Evolutionary conservation across 2,797 vertebrate genomes (phyloP).

Genomic region (Gadopsis marmoratus): DNA sequence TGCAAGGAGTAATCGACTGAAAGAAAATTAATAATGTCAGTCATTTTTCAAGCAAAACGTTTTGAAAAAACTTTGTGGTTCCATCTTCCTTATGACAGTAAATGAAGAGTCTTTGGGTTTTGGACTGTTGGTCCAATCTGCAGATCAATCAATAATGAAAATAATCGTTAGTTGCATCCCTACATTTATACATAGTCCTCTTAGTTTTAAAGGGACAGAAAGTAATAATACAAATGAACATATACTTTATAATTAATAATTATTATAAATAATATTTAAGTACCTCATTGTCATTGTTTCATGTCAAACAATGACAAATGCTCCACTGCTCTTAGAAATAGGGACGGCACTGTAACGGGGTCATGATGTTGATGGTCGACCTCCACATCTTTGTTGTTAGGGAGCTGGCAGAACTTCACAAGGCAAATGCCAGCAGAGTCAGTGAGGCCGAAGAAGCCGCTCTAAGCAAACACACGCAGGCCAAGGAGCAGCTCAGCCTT

Average conservation of each 20-base stretch:
- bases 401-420: constrained; percentile 96
- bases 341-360: background rate
- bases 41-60: too few relatives aligned
- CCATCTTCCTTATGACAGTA: too few relatives aligned
- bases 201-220: background rate
- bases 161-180: too few relatives aligned
- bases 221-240: background rate
- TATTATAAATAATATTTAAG: background rate
- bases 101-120: too few relatives aligned
- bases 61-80: too few relatives aligned
- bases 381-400: constrained; percentile 74
- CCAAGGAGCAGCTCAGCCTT: constrained; percentile 91
- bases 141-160: too few relatives aligned
- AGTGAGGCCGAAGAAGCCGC: constrained; percentile 94
- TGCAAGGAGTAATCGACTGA: too few relatives aligned
- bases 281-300: background rate
- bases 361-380: constrained; percentile 15
- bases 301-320: background rate
- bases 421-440: constrained; percentile 92
- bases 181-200: background rate
- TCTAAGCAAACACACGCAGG: constrained; percentile 90
- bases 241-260: too few relatives aligned
- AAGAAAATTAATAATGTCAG: too few relatives aligned
- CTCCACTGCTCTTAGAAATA: background rate
- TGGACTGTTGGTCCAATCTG: too few relatives aligned